Evolutionary conservation across 1,140 invertebrate species (phyloP), one percentile per base, ranked within the genome.

Genomic region (Scylla paramamosain): DNA sequence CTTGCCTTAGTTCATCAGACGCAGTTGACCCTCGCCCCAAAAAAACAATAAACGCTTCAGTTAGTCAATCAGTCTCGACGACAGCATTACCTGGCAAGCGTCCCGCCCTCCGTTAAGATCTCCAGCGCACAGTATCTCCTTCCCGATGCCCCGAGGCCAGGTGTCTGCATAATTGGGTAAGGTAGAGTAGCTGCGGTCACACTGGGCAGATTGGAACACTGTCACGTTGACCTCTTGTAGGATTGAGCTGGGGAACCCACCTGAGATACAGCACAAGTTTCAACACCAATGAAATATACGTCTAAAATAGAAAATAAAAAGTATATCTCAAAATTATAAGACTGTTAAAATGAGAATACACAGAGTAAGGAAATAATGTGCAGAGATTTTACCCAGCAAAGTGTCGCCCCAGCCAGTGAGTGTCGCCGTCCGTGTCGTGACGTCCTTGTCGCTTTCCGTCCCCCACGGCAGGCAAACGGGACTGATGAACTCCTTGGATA

Each of bases 391-490:
- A 39, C 39, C 39, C 39, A 39, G 39, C 39, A 39, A 25, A 14
- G 95, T 95, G n/a, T 90, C 83, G 31, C 95, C 95, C 91, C 91
- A 95, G 10, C 95, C 95, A 0, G 95, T 87, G 29, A 93, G 16
- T n/a, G 91, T 92, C 0, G 93, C 77, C 10, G 48, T 45, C 28
- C 82, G 28, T 45, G 91, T 91, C 0, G 45, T 31, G 82, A 93
- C 32, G 39, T 86, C 45, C 4, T 20, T 67, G 3, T 32, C 59
- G 29, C 31, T 88, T 25, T 95, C 91, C 10, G 31, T 14, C 3
- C 91, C 95, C 95, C 95, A 93, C 16, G 95, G 91, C 52, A 95
- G 39, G 45, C 95, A 95, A 2, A 93, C 91, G 0, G 95, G 95
- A 14, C n/a, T 32, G 77, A 95, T 93, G 4, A 20, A 16, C 39